phyloP scores from a whole-genome alignment of 2,797 vertebrate genomes.

The Buphagus erythrorhynchus region DNA sequence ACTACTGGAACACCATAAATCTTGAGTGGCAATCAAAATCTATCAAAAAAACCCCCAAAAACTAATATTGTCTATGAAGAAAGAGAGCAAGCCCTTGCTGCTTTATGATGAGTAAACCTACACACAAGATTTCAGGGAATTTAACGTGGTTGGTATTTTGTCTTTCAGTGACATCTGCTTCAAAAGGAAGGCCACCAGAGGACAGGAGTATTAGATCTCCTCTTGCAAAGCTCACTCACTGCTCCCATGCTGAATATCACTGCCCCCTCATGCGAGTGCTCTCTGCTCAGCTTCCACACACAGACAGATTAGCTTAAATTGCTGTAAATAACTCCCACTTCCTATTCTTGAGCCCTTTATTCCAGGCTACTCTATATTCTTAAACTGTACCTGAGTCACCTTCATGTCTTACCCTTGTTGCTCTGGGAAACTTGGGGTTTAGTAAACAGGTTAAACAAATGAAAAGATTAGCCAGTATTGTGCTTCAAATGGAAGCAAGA shows the following conservation, averaged over 20 bases:
- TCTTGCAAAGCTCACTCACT: background rate
- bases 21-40: background rate
- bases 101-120: background rate
- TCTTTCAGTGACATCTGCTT: background rate
- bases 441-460: conserved; percentile 53
- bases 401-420: background rate
- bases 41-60: background rate
- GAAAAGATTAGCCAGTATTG: conserved; percentile 19
- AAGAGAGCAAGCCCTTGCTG: background rate
- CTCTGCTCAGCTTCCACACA: background rate
- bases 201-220: background rate
- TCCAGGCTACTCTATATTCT: conserved; percentile 28
- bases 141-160: background rate
- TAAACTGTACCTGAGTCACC: conserved; percentile 51
- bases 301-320: conserved; percentile 23
- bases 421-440: background rate
- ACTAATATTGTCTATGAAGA: background rate
- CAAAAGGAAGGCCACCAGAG: background rate
- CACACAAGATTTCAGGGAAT: background rate
- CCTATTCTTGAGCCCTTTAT: conserved; percentile 23
- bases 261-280: background rate
- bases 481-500: conserved; percentile 6
- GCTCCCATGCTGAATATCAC: background rate
- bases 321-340: conserved; percentile 44
- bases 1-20: background rate